Percentiles rank a stretch among this genome's conserved stretches.
These are phyloP conservation scores for Cynoglossus semilaevis DNA, from an alignment of 2,113 vertebrate species.

Conservation along the genomic window DNA sequence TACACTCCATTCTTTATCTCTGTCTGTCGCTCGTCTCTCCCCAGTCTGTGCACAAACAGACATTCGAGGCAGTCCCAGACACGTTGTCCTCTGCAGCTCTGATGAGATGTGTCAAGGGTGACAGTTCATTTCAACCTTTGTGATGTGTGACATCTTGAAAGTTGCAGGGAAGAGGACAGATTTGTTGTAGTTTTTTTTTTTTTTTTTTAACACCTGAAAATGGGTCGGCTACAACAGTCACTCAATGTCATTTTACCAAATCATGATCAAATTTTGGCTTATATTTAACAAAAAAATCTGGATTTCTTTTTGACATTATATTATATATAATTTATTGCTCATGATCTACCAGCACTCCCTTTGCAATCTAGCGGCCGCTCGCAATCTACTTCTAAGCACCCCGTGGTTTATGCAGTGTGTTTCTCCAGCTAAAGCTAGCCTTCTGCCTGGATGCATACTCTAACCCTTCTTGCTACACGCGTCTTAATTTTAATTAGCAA, in stretches of 20 bases:
- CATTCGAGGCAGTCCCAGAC: constrained; percentile 42
- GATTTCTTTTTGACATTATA: too few species aligned
- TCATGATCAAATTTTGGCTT: too few species aligned
- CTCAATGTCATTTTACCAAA: too few species aligned
- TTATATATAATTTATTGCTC: too few species aligned
- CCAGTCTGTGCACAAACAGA: constrained; percentile 28
- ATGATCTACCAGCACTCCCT: too few species aligned
- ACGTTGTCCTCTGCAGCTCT: constrained; percentile 39
- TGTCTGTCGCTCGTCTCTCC: constrained; percentile 39
- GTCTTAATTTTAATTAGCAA: constrained; percentile 1
- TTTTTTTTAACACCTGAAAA: too few species aligned
- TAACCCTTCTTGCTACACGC: constrained; percentile 2
- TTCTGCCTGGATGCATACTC: constrained; percentile 17
- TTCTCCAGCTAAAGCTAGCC: neutral
- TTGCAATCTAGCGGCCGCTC: too few species aligned
- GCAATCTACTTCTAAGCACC: too few species aligned
- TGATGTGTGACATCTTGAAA: constrained; percentile 38
- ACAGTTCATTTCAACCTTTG: constrained; percentile 41
- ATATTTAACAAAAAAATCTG: too few species aligned
- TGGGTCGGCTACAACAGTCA: too few species aligned
- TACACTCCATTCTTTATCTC: constrained; percentile 43
- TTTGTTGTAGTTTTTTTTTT: constrained; percentile 2
- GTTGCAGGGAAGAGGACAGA: constrained; percentile 17
- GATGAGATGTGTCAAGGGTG: constrained; percentile 42
- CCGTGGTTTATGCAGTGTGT: constrained; percentile 9